Conservation (phyloP, 2,797 vertebrate species). For the Pangasius macronema region DNA sequence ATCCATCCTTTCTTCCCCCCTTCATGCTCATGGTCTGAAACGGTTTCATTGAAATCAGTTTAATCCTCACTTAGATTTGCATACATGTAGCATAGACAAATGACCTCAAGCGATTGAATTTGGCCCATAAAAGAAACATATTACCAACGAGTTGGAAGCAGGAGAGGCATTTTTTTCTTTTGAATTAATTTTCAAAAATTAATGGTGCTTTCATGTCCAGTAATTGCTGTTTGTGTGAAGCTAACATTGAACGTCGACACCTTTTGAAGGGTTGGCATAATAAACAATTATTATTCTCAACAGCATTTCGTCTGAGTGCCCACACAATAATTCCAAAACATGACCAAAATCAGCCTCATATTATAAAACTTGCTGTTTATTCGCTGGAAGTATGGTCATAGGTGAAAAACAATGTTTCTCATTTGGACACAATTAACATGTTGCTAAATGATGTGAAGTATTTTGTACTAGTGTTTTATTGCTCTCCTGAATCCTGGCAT, state of each 20-base stretch:
- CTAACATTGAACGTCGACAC: conserved; percentile 14
- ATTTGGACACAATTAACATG: neutral
- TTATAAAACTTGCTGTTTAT: neutral
- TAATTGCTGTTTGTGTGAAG: conserved; percentile 1
- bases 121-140: conserved; percentile 73
- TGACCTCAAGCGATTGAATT: conserved; percentile 80
- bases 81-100: conserved; percentile 71
- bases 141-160: conserved; percentile 67
- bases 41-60: conserved; percentile 73
- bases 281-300: conserved; percentile 23
- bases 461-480: conserved; percentile 3
- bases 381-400: neutral
- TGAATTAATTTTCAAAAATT: conserved; percentile 64
- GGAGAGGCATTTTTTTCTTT: conserved; percentile 69
- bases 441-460: neutral
- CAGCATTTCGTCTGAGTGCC: neutral
- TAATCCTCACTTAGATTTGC: conserved; percentile 75
- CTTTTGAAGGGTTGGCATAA: conserved; percentile 18
- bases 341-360: neutral
- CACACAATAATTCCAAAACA: neutral
- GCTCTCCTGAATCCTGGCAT: conserved; percentile 11
- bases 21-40: conserved; percentile 66
- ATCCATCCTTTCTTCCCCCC: conserved; percentile 66
- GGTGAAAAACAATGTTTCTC: neutral
- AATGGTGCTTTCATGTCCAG: conserved; percentile 25